phyloP scores from a whole-genome alignment of 2,797 vertebrate species.

The Hypotaenidia philippensis region DNA sequence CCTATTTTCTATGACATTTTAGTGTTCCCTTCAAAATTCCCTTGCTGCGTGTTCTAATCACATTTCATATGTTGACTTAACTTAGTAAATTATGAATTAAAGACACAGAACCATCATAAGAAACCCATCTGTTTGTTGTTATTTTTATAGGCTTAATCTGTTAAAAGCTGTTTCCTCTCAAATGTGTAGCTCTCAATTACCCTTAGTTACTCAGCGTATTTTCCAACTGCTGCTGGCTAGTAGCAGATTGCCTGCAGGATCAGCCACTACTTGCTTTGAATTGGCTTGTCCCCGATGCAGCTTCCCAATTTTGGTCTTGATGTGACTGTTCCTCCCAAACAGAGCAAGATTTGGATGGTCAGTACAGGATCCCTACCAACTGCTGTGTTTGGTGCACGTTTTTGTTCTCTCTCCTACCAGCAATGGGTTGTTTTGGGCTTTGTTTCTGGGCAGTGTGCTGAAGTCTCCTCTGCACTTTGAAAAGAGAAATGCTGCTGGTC shows the following conservation, averaged over 20 bases:
- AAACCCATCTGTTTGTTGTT: conserved; percentile 72
- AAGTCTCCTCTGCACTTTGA: background rate
- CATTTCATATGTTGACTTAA: conserved; percentile 51
- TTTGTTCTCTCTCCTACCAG: conserved; percentile 31
- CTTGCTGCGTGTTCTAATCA: conserved; percentile 60
- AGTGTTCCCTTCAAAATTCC: conserved; percentile 34
- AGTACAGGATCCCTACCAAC: background rate
- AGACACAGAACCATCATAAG: conserved; percentile 27
- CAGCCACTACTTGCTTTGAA: background rate
- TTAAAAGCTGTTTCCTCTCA: conserved; percentile 63
- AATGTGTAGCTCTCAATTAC: conserved; percentile 75
- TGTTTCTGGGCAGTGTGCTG: conserved; percentile 47
- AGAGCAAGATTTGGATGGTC: conserved; percentile 38
- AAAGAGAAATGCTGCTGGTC: background rate
- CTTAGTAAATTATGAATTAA: background rate
- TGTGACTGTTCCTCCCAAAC: conserved; percentile 45
- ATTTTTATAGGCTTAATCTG: conserved; percentile 45
- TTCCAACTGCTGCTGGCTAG: conserved; percentile 71
- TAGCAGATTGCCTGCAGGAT: conserved; percentile 51
- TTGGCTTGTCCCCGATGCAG: conserved; percentile 43
- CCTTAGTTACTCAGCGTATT: conserved; percentile 67
- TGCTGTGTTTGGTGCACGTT: background rate
- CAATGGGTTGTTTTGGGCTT: conserved; percentile 21
- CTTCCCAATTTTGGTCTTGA: background rate
- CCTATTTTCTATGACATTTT: background rate